Percentiles rank a stretch among this genome's conserved stretches.
These are phyloP conservation scores for Epizoanthus stellaris DNA, from an alignment of 92 coral and sea anemone species.

Conservation along the genomic window DNA sequence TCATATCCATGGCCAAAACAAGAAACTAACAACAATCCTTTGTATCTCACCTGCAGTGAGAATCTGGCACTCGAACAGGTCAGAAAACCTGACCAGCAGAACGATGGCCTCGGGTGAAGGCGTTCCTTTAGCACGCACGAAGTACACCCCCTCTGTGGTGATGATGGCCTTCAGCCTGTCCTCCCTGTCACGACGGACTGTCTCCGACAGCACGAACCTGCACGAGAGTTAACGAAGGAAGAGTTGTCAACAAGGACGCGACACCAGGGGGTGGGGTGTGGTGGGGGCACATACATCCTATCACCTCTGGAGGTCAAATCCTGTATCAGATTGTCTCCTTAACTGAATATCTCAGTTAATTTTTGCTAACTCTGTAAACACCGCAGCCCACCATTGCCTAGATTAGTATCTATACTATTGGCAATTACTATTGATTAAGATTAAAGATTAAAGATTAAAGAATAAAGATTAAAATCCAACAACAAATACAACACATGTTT, in stretches of 20 bases:
- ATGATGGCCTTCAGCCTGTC: slow-evolving; percentile 93
- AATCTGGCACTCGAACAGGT: slow-evolving; percentile 93
- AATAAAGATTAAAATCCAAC: too few relatives aligned
- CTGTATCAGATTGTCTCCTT: too few relatives aligned
- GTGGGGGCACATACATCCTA: neutral
- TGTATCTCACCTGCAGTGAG: slow-evolving; percentile 74
- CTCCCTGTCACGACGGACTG: slow-evolving; percentile 94
- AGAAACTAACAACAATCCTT: neutral
- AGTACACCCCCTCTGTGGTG: slow-evolving; percentile 94
- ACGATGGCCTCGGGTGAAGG: slow-evolving; percentile 99
- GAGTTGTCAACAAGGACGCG: neutral
- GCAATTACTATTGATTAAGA: too few relatives aligned
- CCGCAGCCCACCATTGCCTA: too few relatives aligned
- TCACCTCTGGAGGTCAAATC: too few relatives aligned
- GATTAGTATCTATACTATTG: too few relatives aligned
- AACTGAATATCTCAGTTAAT: too few relatives aligned
- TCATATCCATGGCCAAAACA: neutral
- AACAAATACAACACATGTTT: too few relatives aligned
- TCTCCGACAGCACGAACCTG: slow-evolving; percentile 93
- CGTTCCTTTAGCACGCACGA: slow-evolving; percentile 93
- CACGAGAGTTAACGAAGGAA: neutral
- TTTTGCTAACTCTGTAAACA: too few relatives aligned
- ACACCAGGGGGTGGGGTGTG: neutral
- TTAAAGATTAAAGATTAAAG: neutral
- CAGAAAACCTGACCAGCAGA: slow-evolving; percentile 84